A percentile compares a stretch with the other conserved stretches of the same genome.
phyloP scores from a whole-genome alignment of 2,888 invertebrate species.

The Blastobasis lacticolella region DNA sequence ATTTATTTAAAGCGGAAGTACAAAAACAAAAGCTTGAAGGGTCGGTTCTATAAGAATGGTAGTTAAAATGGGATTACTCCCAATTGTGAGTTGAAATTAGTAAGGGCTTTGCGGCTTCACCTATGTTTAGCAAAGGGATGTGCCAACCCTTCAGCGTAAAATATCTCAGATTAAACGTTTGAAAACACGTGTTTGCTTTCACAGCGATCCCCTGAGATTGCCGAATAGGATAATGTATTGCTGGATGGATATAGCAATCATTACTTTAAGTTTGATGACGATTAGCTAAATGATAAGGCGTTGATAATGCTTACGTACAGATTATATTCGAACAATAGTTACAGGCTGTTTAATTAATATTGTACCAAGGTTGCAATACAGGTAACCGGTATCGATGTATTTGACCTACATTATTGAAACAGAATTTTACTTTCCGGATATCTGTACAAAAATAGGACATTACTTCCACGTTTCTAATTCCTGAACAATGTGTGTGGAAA shows the following conservation, averaged over 20 bases:
- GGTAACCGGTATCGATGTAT: no score
- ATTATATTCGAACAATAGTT: no score
- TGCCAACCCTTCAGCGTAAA: conserved; percentile 66
- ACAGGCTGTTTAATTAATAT: no score
- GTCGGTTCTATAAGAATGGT: conserved; percentile 50
- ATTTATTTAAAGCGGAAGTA: conserved; percentile 47
- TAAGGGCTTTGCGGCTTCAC: conserved; percentile 22
- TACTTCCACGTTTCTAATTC: conserved; percentile 1
- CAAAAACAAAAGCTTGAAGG: conserved; percentile 52
- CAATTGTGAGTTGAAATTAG: conserved; percentile 40
- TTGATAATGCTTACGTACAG: no score
- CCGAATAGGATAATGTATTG: conserved; percentile 42
- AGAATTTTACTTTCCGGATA: conserved; percentile 38
- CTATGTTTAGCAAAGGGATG: conserved; percentile 62
- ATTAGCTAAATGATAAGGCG: no score
- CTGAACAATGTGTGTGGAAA: conserved; percentile 5
- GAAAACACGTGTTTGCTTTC: conserved; percentile 62
- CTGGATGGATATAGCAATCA: no score
- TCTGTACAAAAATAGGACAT: no score
- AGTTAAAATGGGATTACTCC: conserved; percentile 49
- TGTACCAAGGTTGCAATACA: no score
- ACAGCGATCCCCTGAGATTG: conserved; percentile 48
- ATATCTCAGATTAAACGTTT: conserved; percentile 61
- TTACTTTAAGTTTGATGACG: no score
- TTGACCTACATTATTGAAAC: conserved; percentile 23